phyloP scores from a whole-genome alignment of 1,140 invertebrate species.

The Eriosoma lanigerum region DNA sequence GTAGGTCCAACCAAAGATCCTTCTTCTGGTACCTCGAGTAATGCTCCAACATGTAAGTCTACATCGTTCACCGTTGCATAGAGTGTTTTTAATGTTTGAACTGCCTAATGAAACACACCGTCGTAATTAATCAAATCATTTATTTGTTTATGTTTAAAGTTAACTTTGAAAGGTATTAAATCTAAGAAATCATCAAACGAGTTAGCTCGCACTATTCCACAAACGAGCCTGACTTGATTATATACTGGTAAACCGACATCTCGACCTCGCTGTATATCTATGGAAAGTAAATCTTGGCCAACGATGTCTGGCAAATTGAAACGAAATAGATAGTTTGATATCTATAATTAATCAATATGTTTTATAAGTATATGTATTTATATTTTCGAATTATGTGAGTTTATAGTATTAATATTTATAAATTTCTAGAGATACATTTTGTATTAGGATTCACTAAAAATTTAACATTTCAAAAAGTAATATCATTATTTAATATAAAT shows the following conservation, averaged over 20 bases:
- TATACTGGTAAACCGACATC: constrained; percentile 90
- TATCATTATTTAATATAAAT: too few relatives aligned
- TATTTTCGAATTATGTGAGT: too few relatives aligned
- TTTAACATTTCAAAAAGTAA: too few relatives aligned
- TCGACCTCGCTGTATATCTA: constrained; percentile 78
- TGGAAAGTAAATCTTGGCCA: constrained; percentile 39
- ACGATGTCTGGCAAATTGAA: constrained; percentile 27
- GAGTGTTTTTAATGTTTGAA: constrained; percentile 60
- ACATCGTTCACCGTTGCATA: constrained; percentile 74
- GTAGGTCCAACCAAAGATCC: constrained; percentile 91
- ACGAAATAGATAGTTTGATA: constrained; percentile 30
- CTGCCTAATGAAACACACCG: constrained; percentile 57
- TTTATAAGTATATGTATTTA: too few relatives aligned
- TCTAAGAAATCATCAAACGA: constrained; percentile 65
- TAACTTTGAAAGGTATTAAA: constrained; percentile 59
- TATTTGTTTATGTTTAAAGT: background rate
- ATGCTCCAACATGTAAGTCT: constrained; percentile 89
- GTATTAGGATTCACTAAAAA: too few relatives aligned
- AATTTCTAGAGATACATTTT: background rate
- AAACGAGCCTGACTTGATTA: constrained; percentile 74
- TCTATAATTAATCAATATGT: constrained; percentile 12
- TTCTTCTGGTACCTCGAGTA: constrained; percentile 80
- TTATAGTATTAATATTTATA: background rate
- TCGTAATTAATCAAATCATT: background rate
- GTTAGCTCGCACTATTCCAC: constrained; percentile 65